Conservation (phyloP, 2,888 invertebrate genomes). For the Mesorhabditis spiculigera region DNA sequence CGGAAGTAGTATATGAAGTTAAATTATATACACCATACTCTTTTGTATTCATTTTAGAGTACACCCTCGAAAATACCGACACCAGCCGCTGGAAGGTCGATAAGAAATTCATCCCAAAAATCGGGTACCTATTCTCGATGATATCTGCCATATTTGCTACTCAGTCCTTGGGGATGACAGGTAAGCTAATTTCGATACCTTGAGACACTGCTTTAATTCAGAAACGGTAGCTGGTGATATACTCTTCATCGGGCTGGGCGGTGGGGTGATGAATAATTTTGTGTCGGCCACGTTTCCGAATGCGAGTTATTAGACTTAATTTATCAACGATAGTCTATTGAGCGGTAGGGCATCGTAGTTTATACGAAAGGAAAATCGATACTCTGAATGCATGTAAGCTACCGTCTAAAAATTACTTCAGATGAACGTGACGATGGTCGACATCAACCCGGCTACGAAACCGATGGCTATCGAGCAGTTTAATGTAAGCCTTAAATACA, state of each 20-base stretch:
- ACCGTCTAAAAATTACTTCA: not conserved
- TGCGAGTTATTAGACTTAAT: not conserved
- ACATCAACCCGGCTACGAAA: not conserved
- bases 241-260: not conserved
- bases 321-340: not conserved
- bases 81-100: not conserved
- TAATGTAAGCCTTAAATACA: not conserved
- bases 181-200: not conserved
- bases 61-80: not conserved
- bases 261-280: not conserved
- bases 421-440: slow-evolving; percentile 4
- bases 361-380: too few relatives aligned
- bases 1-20: too few relatives aligned
- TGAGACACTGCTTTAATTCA: not conserved
- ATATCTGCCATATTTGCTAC: not conserved
- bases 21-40: too few relatives aligned
- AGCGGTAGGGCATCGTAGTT: not conserved
- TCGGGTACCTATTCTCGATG: not conserved
- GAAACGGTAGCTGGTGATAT: not conserved
- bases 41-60: not conserved
- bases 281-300: not conserved
- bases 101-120: not conserved
- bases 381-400: not conserved
- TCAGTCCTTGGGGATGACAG: not conserved
- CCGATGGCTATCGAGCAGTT: not conserved